Base-by-base conservation (phyloP, 2,888 invertebrate genomes). In the Temnothorax ravouxi region DNA sequence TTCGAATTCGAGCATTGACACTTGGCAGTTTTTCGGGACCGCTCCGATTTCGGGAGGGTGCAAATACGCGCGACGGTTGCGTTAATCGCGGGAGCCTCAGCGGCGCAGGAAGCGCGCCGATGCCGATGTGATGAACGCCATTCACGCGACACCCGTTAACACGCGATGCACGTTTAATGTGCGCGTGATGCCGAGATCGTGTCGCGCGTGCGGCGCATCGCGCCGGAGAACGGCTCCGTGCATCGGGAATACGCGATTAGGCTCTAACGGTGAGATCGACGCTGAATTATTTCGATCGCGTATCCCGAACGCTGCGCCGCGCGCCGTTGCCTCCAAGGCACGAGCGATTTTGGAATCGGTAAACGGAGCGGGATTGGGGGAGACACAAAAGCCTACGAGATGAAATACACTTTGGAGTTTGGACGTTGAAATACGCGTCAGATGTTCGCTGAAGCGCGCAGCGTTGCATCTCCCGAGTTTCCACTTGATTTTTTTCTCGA, bases 111-210 rank as follows among this genome's bases (percentile, higher is more conserved):
- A 6, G 1, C 50, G 1, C 50, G 18, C 47, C 62, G 47, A 61
- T 56, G 44, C 15, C 62, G 62, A 62, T 25, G 41, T 54, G 79
- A 72, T 11, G 52, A 61, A 61, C 61, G 56, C 41, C 77, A 69
- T 52, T 69, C 83, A 61, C 69, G 77, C 77, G 66, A 62, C 83
- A 56, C 13, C 62, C 75, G 62, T 79, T 83, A 62, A 83, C 79
- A 69, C 62, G 83, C 67, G 69, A 61, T 56, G 79, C 83, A 79
- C 79, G 79, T 83, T 83, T 83, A 69, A 79, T 83, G 67, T 18
- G 41, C 79, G 54, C 79, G 61, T 71, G 79, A 83, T 71, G 69
- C 38, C 69, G 69, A 62, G 69, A 79, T 83, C 75, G 81, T 81
- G 81, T 74, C 75, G 83, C 79, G 79, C 83, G 79, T 83, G 83